Percentiles rank a stretch among this genome's conserved stretches.
Evolutionary conservation across 2,113 vertebrate species (phyloP).

Genomic region (Taurulus bubalis): DNA sequence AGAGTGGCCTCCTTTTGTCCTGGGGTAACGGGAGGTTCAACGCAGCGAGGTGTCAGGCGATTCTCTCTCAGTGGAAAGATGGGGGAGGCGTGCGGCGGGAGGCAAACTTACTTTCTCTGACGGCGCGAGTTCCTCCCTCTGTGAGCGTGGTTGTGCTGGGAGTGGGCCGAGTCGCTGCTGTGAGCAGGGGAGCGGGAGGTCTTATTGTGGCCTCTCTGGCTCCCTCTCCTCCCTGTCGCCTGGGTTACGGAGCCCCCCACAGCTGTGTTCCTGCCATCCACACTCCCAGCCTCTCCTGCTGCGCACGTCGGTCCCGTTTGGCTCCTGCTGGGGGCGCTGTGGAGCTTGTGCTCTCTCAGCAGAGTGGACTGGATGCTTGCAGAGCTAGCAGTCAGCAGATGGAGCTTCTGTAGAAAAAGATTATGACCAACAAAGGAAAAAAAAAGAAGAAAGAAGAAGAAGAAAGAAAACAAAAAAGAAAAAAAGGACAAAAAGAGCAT

Average conservation of each 20-base stretch:
- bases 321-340: constrained; percentile 70
- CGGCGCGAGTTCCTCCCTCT: constrained; percentile 85
- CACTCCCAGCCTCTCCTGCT: constrained; percentile 78
- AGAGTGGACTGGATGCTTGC: constrained; percentile 80
- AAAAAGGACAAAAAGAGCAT: constrained; percentile 80
- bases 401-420: constrained; percentile 88
- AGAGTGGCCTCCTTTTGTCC: constrained; percentile 79
- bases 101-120: constrained; percentile 87
- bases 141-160: constrained; percentile 80
- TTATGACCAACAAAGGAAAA: constrained; percentile 80
- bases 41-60: background rate
- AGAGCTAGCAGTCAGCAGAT: constrained; percentile 81
- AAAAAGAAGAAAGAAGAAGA: constrained; percentile 18
- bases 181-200: constrained; percentile 86
- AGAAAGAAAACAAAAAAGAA: constrained; percentile 63
- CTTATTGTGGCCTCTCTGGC: constrained; percentile 81
- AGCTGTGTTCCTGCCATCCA: constrained; percentile 74
- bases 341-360: constrained; percentile 80
- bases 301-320: constrained; percentile 74
- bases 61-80: background rate
- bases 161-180: constrained; percentile 91
- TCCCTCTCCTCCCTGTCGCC: constrained; percentile 82
- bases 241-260: constrained; percentile 80
- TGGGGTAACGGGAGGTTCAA: constrained; percentile 25
- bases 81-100: background rate